Conservation (phyloP, 2,888 invertebrate genomes). For the Zaprionus bogoriensis region DNA sequence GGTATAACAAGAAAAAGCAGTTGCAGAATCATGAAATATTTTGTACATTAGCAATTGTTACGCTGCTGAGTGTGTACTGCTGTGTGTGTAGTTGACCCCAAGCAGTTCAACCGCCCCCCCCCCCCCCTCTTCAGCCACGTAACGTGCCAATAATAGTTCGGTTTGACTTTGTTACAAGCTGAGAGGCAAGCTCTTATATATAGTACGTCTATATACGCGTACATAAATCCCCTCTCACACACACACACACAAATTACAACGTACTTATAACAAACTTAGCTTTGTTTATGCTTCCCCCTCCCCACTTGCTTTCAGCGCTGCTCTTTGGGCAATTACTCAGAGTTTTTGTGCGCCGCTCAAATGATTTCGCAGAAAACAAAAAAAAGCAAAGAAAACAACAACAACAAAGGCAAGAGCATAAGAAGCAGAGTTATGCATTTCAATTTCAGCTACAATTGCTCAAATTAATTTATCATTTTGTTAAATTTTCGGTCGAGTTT, state of each 20-base stretch:
- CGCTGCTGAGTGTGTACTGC: conserved; percentile 26
- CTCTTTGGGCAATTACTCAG: conserved; percentile 69
- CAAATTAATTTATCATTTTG: conserved; percentile 66
- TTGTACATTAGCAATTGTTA: conserved; percentile 73
- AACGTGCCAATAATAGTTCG: conserved; percentile 71
- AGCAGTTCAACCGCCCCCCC: conserved; percentile 12
- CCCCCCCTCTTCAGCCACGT: conserved; percentile 19
- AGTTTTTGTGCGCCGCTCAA: conserved; percentile 53
- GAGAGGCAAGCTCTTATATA: conserved; percentile 37
- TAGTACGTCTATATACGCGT: conserved; percentile 11
- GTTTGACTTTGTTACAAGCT: conserved; percentile 60
- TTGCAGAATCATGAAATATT: conserved; percentile 74
- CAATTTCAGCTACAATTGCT: conserved; percentile 57
- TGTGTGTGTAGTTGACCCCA: conserved; percentile 38
- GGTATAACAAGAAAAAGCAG: conserved; percentile 40
- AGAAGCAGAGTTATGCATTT: conserved; percentile 57
- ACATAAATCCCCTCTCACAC: neutral
- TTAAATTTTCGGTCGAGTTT: conserved; percentile 29
- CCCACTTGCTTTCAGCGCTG: conserved; percentile 13
- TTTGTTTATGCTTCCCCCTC: conserved; percentile 33
- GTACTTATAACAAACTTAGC: conserved; percentile 44
- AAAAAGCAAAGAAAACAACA: conserved; percentile 16
- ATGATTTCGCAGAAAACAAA: conserved; percentile 41
- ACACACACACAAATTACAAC: conserved; percentile 10
- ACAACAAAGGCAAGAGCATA: conserved; percentile 9